A percentile compares a stretch with the other conserved stretches of the same genome.
Conservation (phyloP, 2,888 invertebrate species). For the Pollenia angustigena region DNA sequence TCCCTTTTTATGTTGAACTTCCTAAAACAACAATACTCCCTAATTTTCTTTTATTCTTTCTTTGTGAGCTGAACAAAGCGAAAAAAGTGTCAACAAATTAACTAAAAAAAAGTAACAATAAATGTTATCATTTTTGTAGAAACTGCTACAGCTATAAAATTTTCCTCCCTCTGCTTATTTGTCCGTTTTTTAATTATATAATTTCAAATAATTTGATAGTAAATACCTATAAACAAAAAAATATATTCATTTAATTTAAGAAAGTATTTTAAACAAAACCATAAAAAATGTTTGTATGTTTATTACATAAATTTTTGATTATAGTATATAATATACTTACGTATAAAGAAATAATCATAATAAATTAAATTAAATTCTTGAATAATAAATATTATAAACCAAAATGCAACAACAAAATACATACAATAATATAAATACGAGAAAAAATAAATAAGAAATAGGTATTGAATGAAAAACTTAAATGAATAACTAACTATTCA, state of each 20-base stretch:
- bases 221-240: slow-evolving; percentile 9
- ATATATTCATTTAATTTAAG: slow-evolving; percentile 50
- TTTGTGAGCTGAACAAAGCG: slow-evolving; percentile 8
- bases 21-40: not conserved
- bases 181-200: slow-evolving; percentile 12
- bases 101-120: not conserved
- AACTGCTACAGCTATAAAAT: not conserved
- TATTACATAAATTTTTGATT: slow-evolving; percentile 59
- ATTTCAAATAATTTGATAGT: slow-evolving; percentile 51
- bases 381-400: slow-evolving; percentile 49
- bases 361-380: slow-evolving; percentile 64
- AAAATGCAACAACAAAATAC: slow-evolving; percentile 53
- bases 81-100: slow-evolving; percentile 45
- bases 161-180: slow-evolving; percentile 20
- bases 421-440: slow-evolving; percentile 44
- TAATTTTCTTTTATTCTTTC: not conserved
- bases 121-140: slow-evolving; percentile 18
- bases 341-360: slow-evolving; percentile 55
- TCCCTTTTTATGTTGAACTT: slow-evolving; percentile 26
- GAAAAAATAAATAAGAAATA: slow-evolving; percentile 36
- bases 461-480: slow-evolving; percentile 22
- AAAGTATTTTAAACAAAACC: slow-evolving; percentile 53
- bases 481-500: slow-evolving; percentile 34
- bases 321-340: slow-evolving; percentile 56
- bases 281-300: slow-evolving; percentile 53